Base-by-base conservation (phyloP, 2,888 invertebrate species). In the Cephus pygmeus region DNA sequence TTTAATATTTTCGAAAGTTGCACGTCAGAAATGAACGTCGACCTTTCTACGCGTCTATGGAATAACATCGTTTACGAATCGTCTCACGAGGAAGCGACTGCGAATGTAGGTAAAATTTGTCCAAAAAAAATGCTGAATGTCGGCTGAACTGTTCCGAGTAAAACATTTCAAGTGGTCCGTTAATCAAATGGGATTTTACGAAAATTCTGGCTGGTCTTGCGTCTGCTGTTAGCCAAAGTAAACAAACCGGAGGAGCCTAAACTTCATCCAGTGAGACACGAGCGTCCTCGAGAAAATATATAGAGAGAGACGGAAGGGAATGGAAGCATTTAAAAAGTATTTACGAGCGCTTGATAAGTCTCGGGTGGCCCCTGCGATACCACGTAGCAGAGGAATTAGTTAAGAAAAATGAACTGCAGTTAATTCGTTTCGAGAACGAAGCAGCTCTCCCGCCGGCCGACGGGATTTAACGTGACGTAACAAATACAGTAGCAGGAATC, bases 161-260 rank as follows among this genome's bases (percentile, higher is more conserved):
- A 23, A 56, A 56, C 9, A 56, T 9, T 56, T 56, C 23, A 56
- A 56, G 23, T 23, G 40, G 23, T 33, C 12, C 31, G 31, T 71
- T 71, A 71, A 71, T 71, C 71, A 71, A 56, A 71, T 71, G 12
- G 31, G 71, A 71, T 71, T 71, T 71, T 31, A 6, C 12, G 71
- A 71, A 71, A 71, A 71, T 30, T 33, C 31, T 71, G 31, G 71
- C 71, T 71, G 31, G 30, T 4, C n/a, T 71, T 71, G 12, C 71
- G 71, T 71, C 12, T 33, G 71, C 12, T 56, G 31, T 33, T 33
- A 33, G 30, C 71, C 71, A 71, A 71, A 31, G 71, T 30, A 71
- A 71, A 71, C 71, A 33, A 71, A 33, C 12, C 23, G 31, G 71
- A 31, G 31, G 31, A 71, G 31, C 31, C 31, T 33, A 71, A 11